Evolutionary conservation across 2,113 vertebrate genomes (phyloP), one percentile per base, ranked within the genome.

Genomic region (Alces alces): DNA sequence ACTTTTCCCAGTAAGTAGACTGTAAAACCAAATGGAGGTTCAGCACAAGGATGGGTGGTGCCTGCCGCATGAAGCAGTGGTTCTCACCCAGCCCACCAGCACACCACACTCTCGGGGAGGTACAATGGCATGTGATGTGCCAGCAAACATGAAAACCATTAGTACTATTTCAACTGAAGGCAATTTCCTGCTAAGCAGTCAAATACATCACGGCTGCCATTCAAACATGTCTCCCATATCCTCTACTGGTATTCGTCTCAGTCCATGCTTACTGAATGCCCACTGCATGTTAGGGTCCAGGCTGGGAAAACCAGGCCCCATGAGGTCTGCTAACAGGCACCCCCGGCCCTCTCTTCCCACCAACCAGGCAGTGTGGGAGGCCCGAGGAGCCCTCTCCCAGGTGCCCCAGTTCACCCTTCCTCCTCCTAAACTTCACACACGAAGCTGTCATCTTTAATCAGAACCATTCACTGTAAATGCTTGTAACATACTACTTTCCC

Each of bases 11-110:
- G 45, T 30, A 10, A 55, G 60, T 13, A n/a, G 14, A 58, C 39
- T 13, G 23, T 39, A 50, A 57, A 30, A 50, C 2, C 43, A 4
- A 57, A 50, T 5, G 5, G 47, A 58, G 21, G 15, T 0, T 17
- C 6, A 15, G 33, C 2, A 25, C 0, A 3, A 60, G 66, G 16
- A 93, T 2, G 1, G 8, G 16, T 33, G 8, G n/a, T 9, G 21
- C 39, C 13, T 3, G 5, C 13, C 21, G 0, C 70, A 33, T 2
- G 23, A 6, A 19, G 33, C 54, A 23, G 55, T 0, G 25, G 45
- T 23, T 19, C 15, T 21, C 17, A 4, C 27, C 60, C 16, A 0
- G 6, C 6, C 10, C 25, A 36, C 39, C 3, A 54, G 27, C 45
- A 61, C 8, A 21, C 15, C 7, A 19, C 16, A 16, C 17, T 61